Conservation (phyloP, 2,888 invertebrate genomes). For the Noctua comes region DNA sequence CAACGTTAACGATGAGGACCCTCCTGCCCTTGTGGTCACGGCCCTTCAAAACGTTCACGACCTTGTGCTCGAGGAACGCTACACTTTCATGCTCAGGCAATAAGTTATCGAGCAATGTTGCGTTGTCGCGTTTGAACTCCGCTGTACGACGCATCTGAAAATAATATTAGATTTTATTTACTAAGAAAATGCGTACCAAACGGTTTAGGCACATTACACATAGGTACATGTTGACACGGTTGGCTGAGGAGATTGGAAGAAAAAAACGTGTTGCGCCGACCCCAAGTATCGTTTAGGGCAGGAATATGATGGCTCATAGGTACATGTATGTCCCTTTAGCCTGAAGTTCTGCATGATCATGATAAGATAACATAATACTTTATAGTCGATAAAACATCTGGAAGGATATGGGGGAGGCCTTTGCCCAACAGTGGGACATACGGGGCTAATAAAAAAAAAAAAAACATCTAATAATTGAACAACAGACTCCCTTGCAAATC, state of each 20-base stretch:
- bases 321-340: neutral
- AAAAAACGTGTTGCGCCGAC: too few species aligned
- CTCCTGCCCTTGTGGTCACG: constrained; percentile 94
- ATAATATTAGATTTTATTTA: constrained; percentile 33
- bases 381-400: constrained; percentile 18
- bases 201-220: neutral
- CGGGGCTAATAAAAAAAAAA: too few species aligned
- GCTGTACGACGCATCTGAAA: constrained; percentile 94
- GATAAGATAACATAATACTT: too few species aligned
- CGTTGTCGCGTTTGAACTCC: constrained; percentile 93
- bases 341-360: neutral
- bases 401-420: too few species aligned
- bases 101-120: constrained; percentile 91
- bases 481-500: neutral
- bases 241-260: too few species aligned
- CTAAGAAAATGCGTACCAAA: neutral
- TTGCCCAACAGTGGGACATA: too few species aligned
- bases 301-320: too few species aligned
- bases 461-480: too few species aligned
- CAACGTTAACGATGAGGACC: constrained; percentile 93
- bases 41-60: constrained; percentile 94
- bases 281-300: too few species aligned
- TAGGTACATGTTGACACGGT: neutral
- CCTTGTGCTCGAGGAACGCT: constrained; percentile 93
- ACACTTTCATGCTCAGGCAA: constrained; percentile 92